These are phyloP conservation scores for Schrankia costaestrigalis DNA, from an alignment of 2,888 invertebrate species.

Conservation along the genomic window DNA sequence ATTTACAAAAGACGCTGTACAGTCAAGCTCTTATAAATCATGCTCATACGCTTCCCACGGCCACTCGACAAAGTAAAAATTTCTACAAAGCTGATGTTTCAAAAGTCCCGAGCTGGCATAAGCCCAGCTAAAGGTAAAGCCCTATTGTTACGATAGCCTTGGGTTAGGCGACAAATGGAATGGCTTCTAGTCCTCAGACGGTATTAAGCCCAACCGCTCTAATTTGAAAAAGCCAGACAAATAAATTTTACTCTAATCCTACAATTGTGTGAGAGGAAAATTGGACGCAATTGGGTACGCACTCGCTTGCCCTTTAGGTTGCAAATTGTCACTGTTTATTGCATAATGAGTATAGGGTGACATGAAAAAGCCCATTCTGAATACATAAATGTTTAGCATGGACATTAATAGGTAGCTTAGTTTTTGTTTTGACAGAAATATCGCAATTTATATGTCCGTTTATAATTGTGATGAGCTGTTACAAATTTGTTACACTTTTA, in stretches of 20 bases:
- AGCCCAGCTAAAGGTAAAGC: conserved; percentile 31
- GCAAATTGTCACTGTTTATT: conserved; percentile 66
- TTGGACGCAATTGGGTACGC: conserved; percentile 68
- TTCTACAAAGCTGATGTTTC: conserved; percentile 22
- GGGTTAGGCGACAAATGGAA: conserved; percentile 55
- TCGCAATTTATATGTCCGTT: conserved; percentile 25
- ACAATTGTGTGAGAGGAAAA: conserved; percentile 70
- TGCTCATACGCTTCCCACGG: conserved; percentile 10
- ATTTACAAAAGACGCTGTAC: no score
- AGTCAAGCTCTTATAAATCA: background rate
- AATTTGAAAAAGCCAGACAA: conserved; percentile 78
- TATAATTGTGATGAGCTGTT: conserved; percentile 41
- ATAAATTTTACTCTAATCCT: conserved; percentile 76
- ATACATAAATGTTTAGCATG: conserved; percentile 30
- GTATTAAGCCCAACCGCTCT: conserved; percentile 61
- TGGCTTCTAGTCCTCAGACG: conserved; percentile 55
- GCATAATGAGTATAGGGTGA: conserved; percentile 57
- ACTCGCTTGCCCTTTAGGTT: conserved; percentile 55
- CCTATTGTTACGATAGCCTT: conserved; percentile 47
- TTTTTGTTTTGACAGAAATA: conserved; percentile 37
- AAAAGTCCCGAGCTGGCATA: conserved; percentile 16
- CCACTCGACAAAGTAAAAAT: conserved; percentile 11
- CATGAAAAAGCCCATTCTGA: conserved; percentile 42
- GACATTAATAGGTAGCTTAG: conserved; percentile 34
- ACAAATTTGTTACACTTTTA: conserved; percentile 68